Percentiles rank a stretch among this genome's conserved stretches.
phyloP scores from a whole-genome alignment of 2,797 vertebrate species.

The Crypturellus tataupa region DNA sequence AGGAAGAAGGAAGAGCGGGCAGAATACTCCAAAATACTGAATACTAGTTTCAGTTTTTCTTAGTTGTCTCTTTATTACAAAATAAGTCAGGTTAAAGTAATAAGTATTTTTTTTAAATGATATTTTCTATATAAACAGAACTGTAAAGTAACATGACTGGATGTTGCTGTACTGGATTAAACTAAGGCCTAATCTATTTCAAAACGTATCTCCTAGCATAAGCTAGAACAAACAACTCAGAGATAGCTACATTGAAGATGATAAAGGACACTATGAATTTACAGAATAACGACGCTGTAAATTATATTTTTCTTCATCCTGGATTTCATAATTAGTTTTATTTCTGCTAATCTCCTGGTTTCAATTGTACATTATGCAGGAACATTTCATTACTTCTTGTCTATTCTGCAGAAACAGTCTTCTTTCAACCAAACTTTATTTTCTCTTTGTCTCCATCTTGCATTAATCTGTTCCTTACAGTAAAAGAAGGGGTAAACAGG shows the following conservation, averaged over 20 bases:
- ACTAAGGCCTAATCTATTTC: not conserved
- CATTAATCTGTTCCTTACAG: not conserved
- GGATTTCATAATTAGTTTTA: not conserved
- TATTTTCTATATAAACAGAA: not conserved
- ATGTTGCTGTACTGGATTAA: not conserved
- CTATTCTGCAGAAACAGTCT: not conserved
- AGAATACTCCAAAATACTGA: not conserved
- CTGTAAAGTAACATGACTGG: not conserved
- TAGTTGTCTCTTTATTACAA: not conserved
- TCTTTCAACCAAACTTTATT: not conserved
- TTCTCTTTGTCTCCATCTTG: not conserved
- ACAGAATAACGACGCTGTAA: not conserved
- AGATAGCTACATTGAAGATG: not conserved
- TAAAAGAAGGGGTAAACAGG: not conserved
- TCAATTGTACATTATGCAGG: not conserved
- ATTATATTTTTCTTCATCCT: not conserved
- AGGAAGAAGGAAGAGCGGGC: not conserved
- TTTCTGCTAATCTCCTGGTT: not conserved
- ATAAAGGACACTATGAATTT: not conserved
- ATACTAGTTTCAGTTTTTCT: not conserved
- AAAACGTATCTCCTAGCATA: not conserved
- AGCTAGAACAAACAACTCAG: not conserved
- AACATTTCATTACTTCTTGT: rapidly evolving
- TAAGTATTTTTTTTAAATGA: not conserved
- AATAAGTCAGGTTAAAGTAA: not conserved